phyloP scores from a whole-genome alignment of 2,113 vertebrate genomes.

The Apaloderma vittatum region DNA sequence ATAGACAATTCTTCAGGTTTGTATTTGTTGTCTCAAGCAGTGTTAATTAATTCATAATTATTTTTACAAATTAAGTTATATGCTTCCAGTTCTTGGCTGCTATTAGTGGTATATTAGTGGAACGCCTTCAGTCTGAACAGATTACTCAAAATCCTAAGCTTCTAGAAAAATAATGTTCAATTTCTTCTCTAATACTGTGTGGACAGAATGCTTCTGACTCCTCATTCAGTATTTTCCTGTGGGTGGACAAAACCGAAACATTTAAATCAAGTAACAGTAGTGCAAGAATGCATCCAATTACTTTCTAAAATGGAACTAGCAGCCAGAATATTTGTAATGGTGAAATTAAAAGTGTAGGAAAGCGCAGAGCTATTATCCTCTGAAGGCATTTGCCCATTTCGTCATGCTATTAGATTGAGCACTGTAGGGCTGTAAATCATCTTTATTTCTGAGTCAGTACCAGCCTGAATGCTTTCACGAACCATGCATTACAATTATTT shows the following conservation, averaged over 20 bases:
- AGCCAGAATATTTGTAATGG: not conserved
- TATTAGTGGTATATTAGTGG: not conserved
- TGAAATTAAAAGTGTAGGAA: not conserved
- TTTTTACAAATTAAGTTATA: not conserved
- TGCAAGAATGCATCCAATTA: not conserved
- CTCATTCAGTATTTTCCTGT: not conserved
- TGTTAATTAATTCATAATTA: not conserved
- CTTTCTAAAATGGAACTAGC: not conserved
- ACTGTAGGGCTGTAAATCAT: not conserved
- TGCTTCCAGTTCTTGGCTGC: not conserved
- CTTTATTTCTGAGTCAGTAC: accelerated
- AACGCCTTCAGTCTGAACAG: not conserved
- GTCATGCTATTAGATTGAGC: not conserved
- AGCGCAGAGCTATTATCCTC: not conserved
- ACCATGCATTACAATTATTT: not conserved
- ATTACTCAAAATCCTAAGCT: not conserved
- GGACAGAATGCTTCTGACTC: not conserved
- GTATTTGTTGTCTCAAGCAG: not conserved
- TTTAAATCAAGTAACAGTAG: not conserved
- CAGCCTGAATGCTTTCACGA: not conserved
- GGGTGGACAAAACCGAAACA: not conserved
- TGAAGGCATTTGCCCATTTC: not conserved
- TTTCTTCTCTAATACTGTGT: not conserved
- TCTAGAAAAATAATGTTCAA: not conserved
- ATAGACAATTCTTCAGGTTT: not conserved